Percentiles rank a stretch among this genome's conserved stretches.
Conservation (phyloP, 2,113 vertebrate genomes). For the Chionomys nivalis region DNA sequence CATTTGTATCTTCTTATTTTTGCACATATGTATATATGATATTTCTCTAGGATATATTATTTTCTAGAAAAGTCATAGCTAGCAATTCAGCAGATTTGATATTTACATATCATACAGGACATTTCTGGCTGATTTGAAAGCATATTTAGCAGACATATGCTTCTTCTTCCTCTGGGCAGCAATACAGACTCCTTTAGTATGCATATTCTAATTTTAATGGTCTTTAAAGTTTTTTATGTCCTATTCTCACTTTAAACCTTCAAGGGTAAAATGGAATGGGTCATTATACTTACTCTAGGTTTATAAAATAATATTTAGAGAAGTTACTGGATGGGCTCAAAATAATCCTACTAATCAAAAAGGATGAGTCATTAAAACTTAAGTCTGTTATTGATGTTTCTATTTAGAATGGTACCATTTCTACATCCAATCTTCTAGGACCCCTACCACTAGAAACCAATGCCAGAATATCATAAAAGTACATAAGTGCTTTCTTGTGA, state of each 20-base stretch:
- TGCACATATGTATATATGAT: no score
- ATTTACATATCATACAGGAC: not conserved
- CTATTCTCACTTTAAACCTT: conserved; percentile 27
- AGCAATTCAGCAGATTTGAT: not conserved
- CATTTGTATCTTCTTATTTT: not conserved
- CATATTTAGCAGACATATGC: not conserved
- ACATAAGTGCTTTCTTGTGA: not conserved
- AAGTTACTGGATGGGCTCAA: not conserved
- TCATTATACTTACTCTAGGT: not conserved
- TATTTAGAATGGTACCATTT: not conserved
- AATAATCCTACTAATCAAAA: not conserved
- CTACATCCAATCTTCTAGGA: not conserved
- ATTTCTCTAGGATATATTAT: not conserved
- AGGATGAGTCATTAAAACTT: not conserved
- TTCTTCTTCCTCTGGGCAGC: not conserved
- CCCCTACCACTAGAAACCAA: not conserved
- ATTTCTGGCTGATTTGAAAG: not conserved
- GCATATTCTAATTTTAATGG: conserved; percentile 31
- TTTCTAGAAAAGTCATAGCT: not conserved
- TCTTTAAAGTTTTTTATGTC: conserved; percentile 33
- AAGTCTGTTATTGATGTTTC: not conserved
- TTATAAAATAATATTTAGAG: not conserved
- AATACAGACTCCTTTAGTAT: not conserved
- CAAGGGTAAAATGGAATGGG: not conserved
- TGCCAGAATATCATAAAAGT: not conserved